Conservation (phyloP, 2,888 invertebrate species). For the Branchellion lobata region DNA sequence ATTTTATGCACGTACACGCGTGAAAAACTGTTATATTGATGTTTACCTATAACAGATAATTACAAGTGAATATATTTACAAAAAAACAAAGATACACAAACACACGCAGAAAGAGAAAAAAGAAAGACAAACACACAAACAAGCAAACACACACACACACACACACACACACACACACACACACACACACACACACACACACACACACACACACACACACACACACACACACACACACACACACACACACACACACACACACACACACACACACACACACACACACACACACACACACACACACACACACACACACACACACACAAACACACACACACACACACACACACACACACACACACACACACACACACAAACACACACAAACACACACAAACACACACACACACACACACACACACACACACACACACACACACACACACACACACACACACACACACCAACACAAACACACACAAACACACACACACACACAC, state of each 20-base stretch:
- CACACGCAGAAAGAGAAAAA: not conserved
- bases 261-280: slow-evolving; percentile 15
- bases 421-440: slow-evolving; percentile 3
- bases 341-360: too few relatives aligned
- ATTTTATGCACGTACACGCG: too few relatives aligned
- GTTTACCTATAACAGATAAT: too few relatives aligned
- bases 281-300: slow-evolving; percentile 30
- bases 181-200: slow-evolving; percentile 23
- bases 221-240: not conserved
- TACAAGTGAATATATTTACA: too few relatives aligned
- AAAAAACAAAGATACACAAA: not conserved
- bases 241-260: slow-evolving; percentile 16
- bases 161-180: slow-evolving; percentile 23
- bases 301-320: slow-evolving; percentile 7
- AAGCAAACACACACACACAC: slow-evolving; percentile 10
- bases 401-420: slow-evolving; percentile 1
- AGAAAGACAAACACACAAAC: not conserved
- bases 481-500: too few relatives aligned
- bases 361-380: too few relatives aligned
- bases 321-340: too few relatives aligned
- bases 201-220: not conserved
- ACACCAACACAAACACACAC: too few relatives aligned
- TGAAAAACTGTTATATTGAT: too few relatives aligned
- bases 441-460: not conserved
- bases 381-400: not conserved